Base-by-base conservation (phyloP, 2,888 invertebrate species). In the Diarsia rubi region DNA sequence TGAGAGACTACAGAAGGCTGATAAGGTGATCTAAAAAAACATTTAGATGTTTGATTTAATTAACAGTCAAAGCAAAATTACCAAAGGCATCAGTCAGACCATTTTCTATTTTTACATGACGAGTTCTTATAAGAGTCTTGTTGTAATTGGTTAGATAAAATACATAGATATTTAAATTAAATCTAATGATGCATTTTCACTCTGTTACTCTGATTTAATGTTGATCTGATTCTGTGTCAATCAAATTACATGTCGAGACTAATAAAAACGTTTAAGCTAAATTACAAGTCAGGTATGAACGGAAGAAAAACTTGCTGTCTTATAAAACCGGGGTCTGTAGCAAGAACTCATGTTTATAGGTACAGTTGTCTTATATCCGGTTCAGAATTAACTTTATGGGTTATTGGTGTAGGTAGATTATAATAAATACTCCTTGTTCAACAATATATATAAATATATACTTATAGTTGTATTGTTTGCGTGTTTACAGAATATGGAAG, bases 251-350 rank as follows among this genome's bases (percentile, higher is more conserved):
- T 44, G 71, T 79, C 69, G 62, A 68, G 70, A 77, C 69, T 62
- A 79, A 81, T 82, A 82, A 85, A 84, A 87, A 81, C 81, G 75
- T 83, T 79, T 78, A 75, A 69, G 66, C 73, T 79, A 65, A 87
- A 85, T 85, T 85, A 84, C 63, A 82, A 79, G 79, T 85, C 77
- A 73, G 76, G 78, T 80, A 80, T 73, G 82, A 85, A 88, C 88
- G 88, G 87, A 89, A 87, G 85, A 88, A 84, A 86, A 83, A 89
- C 87, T 83, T 69, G 82, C 72, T 73, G 80, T 71, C 79, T 79
- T 84, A 81, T 79, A 79, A 83, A 75, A 75, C 57, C 73, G 72
- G 68, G 78, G 81, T 78, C 70, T 75, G 73, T 52, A 21, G 73
- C 76, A 78, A 81, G 83, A 79, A 79, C 78, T 84, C 49, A 49